Percentiles rank a stretch among this genome's conserved stretches.
phyloP scores from a whole-genome alignment of 1,140 invertebrate species.

The Cherax quadricarinatus region DNA sequence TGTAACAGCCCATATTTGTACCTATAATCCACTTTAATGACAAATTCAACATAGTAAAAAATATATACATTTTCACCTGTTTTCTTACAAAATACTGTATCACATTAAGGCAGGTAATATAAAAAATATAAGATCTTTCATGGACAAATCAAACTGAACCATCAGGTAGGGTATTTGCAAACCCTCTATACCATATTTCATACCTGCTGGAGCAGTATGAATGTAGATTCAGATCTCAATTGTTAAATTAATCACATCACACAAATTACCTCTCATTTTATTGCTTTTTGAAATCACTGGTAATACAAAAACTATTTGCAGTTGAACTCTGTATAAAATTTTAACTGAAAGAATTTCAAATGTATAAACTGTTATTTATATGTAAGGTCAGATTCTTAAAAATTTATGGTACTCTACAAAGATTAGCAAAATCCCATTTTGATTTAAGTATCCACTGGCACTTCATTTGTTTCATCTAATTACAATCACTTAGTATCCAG shows the following conservation, averaged over 20 bases:
- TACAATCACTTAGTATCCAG: too few species aligned
- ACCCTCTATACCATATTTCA: not conserved
- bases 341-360: not conserved
- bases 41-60: not conserved
- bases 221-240: not conserved
- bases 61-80: not conserved
- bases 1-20: not conserved
- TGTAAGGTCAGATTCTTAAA: not conserved
- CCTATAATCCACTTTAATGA: not conserved
- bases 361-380: not conserved
- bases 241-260: not conserved
- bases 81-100: not conserved
- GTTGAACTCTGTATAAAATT: not conserved
- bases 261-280: not conserved
- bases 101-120: not conserved
- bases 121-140: not conserved
- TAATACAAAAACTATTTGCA: not conserved
- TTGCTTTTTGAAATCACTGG: not conserved
- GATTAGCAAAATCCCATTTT: not conserved
- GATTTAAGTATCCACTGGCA: not conserved
- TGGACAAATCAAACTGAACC: constrained; percentile 1
- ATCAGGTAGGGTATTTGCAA: not conserved
- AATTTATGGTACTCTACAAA: not conserved
- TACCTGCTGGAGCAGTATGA: not conserved
- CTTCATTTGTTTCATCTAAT: not conserved